Conservation (phyloP, 2,888 invertebrate genomes). For the Melieria omissa region DNA sequence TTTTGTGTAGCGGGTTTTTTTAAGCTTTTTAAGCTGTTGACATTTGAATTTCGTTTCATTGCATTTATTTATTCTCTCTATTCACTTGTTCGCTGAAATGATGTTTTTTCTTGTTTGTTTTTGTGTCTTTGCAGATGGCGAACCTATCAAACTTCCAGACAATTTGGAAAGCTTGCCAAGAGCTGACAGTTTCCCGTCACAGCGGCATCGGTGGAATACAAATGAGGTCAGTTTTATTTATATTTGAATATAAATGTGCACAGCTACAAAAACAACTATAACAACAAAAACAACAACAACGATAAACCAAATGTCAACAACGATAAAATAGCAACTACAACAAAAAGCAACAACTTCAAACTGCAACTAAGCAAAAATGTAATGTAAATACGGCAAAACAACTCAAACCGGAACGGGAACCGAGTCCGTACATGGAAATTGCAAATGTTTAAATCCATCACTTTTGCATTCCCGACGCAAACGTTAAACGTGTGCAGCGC, state of each 20-base stretch:
- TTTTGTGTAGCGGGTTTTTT: conserved; percentile 6
- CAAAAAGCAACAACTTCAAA: background rate
- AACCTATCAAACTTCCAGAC: conserved; percentile 92
- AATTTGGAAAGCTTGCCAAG: conserved; percentile 94
- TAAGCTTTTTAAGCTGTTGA: conserved; percentile 5
- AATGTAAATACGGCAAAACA: background rate
- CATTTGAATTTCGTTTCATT: conserved; percentile 16
- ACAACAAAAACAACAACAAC: too few relatives aligned
- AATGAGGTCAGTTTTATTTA: conserved; percentile 83
- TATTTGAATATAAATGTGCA: conserved; percentile 51
- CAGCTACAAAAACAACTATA: too few relatives aligned
- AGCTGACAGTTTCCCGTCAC: conserved; percentile 93
- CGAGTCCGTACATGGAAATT: conserved; percentile 15
- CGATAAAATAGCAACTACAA: background rate
- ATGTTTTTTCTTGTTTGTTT: conserved; percentile 41
- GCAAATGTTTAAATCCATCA: conserved; percentile 29
- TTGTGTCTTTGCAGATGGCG: conserved; percentile 77
- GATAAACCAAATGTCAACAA: background rate
- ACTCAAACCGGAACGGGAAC: conserved; percentile 13
- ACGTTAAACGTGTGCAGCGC: background rate
- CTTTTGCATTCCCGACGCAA: conserved; percentile 15
- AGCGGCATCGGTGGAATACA: conserved; percentile 98
- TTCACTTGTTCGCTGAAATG: conserved; percentile 3
- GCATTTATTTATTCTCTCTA: conserved; percentile 1
- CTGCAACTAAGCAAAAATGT: conserved; percentile 9